phyloP scores from a whole-genome alignment of 2,888 invertebrate species.

The Lycaena phlaeas region DNA sequence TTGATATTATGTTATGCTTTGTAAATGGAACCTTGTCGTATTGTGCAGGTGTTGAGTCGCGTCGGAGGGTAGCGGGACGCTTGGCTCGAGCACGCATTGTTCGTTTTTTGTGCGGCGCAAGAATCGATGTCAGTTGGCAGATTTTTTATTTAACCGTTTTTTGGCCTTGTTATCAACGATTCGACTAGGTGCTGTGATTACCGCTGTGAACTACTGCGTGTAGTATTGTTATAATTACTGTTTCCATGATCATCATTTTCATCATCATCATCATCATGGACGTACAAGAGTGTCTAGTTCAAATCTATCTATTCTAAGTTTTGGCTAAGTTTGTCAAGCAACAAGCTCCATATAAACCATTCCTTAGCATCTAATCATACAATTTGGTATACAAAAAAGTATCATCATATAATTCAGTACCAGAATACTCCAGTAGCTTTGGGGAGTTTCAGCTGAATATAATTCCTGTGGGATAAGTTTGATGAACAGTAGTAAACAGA shows the following conservation, averaged over 20 bases:
- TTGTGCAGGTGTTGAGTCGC: conserved; percentile 23
- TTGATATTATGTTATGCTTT: conserved; percentile 17
- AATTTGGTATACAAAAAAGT: no score
- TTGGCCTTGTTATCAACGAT: conserved; percentile 49
- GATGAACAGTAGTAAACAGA: no score
- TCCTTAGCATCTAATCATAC: no score
- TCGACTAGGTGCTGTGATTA: conserved; percentile 13
- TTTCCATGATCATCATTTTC: neutral
- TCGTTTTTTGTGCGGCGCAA: conserved; percentile 64
- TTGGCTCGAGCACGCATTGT: conserved; percentile 57
- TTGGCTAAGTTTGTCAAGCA: no score
- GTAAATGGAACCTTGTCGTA: conserved; percentile 31
- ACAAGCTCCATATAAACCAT: no score
- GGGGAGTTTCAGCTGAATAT: no score
- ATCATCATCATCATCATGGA: neutral
- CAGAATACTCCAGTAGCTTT: no score
- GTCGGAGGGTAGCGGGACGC: conserved; percentile 64
- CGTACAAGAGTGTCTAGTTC: no score
- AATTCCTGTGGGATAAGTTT: no score
- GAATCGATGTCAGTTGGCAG: conserved; percentile 73
- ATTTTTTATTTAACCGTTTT: conserved; percentile 71
- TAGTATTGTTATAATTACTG: neutral
- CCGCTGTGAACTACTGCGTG: neutral
- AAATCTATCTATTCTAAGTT: no score
- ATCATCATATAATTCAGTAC: no score